Conservation (phyloP, 2,888 invertebrate genomes). For the Hedychridium roseum region DNA sequence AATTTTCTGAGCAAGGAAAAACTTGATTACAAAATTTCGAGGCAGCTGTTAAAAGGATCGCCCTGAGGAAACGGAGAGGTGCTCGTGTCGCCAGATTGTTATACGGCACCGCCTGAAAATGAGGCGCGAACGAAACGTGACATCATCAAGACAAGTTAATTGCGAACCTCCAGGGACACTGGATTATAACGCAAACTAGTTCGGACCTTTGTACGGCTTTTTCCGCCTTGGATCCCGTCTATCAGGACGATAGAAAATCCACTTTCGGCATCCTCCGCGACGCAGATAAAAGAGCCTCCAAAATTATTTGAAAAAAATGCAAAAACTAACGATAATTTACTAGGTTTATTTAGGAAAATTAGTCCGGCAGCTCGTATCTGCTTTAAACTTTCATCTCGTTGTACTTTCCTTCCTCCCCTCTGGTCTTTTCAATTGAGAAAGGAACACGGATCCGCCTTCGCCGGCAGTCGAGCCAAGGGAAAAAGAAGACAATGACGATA, state of each 20-base stretch:
- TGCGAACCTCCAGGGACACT: constrained; percentile 56
- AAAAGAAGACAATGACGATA: too few relatives aligned
- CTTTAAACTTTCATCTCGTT: too few relatives aligned
- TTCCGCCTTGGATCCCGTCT: constrained; percentile 23
- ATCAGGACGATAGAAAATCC: too few relatives aligned
- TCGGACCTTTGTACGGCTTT: constrained; percentile 47
- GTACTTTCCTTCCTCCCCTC: too few relatives aligned
- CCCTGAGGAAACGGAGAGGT: constrained; percentile 26
- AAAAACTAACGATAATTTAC: too few relatives aligned
- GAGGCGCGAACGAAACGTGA: constrained; percentile 58
- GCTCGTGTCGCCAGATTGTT: constrained; percentile 46
- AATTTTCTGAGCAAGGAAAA: constrained; percentile 55
- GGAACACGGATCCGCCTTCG: too few relatives aligned
- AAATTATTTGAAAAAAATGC: background rate
- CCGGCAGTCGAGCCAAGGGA: too few relatives aligned
- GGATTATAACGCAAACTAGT: constrained; percentile 56
- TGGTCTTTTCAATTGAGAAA: too few relatives aligned
- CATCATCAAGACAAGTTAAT: constrained; percentile 59
- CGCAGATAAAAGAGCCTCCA: background rate
- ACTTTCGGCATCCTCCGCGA: too few relatives aligned
- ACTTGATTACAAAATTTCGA: constrained; percentile 59
- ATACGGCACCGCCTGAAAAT: constrained; percentile 53
- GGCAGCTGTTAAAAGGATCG: constrained; percentile 55
- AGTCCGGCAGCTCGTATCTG: too few relatives aligned
- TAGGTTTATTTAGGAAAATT: too few relatives aligned